Conservation (phyloP, 1,140 invertebrate species). For the Psix sp. region DNA sequence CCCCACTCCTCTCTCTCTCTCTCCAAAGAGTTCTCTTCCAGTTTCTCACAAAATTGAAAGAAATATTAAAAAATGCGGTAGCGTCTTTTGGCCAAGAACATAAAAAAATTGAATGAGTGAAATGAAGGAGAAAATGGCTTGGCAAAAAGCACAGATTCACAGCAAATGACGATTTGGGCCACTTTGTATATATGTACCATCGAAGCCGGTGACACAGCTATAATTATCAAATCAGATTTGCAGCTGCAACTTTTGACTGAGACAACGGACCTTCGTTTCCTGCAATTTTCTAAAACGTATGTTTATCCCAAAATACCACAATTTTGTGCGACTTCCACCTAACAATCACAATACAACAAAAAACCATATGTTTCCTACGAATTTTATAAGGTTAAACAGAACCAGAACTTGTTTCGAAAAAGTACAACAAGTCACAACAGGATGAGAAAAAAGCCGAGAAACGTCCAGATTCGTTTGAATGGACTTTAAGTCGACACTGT, state of each 20-base stretch:
- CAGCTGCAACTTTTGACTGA: slow-evolving; percentile 45
- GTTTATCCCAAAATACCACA: slow-evolving; percentile 54
- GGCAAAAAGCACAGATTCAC: too few species aligned
- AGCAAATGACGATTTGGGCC: not conserved
- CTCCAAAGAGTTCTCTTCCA: too few species aligned
- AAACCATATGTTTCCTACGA: slow-evolving; percentile 55
- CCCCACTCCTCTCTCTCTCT: too few species aligned
- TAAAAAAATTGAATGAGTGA: too few species aligned
- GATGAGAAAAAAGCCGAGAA: slow-evolving; percentile 39
- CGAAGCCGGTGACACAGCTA: slow-evolving; percentile 44
- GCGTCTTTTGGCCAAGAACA: too few species aligned
- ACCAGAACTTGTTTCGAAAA: slow-evolving; percentile 41
- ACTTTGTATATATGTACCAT: too few species aligned
- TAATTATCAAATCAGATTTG: slow-evolving; percentile 59
- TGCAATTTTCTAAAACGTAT: slow-evolving; percentile 58
- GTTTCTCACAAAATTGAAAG: too few species aligned
- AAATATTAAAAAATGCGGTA: too few species aligned
- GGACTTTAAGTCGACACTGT: slow-evolving; percentile 5
- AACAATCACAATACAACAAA: slow-evolving; percentile 53
- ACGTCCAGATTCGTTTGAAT: slow-evolving; percentile 15
- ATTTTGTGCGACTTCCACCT: slow-evolving; percentile 45
- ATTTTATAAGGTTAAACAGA: slow-evolving; percentile 49
- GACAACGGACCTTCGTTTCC: slow-evolving; percentile 38
- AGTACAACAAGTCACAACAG: slow-evolving; percentile 8
- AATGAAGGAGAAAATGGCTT: not conserved